Percentiles rank a stretch among this genome's conserved stretches.
Conservation (phyloP, 2,797 vertebrate species). For the Pseudomugil tenellus region DNA sequence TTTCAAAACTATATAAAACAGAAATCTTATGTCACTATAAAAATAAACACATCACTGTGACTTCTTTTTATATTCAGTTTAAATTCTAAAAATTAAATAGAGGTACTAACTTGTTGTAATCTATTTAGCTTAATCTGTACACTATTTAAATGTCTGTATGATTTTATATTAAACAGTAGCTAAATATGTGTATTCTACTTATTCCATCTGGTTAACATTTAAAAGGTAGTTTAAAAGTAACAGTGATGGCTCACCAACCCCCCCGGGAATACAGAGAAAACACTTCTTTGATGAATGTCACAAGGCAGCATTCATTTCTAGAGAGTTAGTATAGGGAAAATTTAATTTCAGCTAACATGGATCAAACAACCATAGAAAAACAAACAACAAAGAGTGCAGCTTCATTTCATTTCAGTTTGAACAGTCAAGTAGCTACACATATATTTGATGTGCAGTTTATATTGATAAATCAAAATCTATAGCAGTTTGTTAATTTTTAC, state of each 20-base stretch:
- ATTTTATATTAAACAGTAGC: not conserved
- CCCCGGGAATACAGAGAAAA: not conserved
- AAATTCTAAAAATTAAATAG: slow-evolving; percentile 13
- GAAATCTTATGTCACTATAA: slow-evolving; percentile 28
- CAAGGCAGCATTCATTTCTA: not conserved
- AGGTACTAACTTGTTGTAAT: not conserved
- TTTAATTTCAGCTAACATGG: not conserved
- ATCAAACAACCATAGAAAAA: not conserved
- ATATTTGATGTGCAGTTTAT: not conserved
- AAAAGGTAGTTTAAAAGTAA: not conserved
- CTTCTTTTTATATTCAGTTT: slow-evolving; percentile 22
- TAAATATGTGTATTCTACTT: not conserved
- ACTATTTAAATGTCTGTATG: not conserved
- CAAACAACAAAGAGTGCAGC: not conserved
- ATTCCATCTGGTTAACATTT: not conserved
- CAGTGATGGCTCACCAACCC: not conserved
- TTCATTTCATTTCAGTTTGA: not conserved
- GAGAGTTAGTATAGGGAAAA: not conserved
- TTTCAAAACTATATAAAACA: slow-evolving; percentile 58
- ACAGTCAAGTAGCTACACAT: not conserved
- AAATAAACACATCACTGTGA: slow-evolving; percentile 30
- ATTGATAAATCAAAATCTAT: not conserved
- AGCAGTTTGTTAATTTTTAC: not conserved
- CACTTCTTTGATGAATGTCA: not conserved
- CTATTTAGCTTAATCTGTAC: not conserved